Base-by-base conservation (phyloP, 2,113 vertebrate genomes). In the Cochlearius cochlearius region DNA sequence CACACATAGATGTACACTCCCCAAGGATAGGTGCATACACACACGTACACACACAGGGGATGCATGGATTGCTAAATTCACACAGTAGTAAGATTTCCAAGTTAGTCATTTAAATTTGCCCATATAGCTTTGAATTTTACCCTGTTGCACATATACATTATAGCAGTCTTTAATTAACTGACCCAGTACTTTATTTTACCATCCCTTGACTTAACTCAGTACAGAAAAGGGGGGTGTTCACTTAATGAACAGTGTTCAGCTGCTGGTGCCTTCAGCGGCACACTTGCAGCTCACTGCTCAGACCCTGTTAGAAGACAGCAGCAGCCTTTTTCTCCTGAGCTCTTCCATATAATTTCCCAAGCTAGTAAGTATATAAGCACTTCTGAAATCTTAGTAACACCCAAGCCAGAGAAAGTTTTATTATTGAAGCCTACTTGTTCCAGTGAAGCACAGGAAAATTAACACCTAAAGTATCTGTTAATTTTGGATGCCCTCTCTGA, bases 401-500 rank as follows among this genome's bases (percentile, higher is more conserved):
- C 25, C 36, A 79, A 60, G 41, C 22, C 38, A 62, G 58, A 45
- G 21, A n/a, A 90, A 45, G 53, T 76, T 76, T 77, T 56, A 6
- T 94, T 88, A 63, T 15, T 58, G 67, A 62, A 68, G 27, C 21
- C 49, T 39, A n/a, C 55, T 89, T 55, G 22, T 90, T 80, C 63
- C 30, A 34, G 29, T n/a, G 52, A 84, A 91, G 77, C 77, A 50
- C 22, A 67, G 69, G 92, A 71, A 96, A 85, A 74, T 77, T 47
- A 82, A 75, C 30, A 68, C 56, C 45, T 63, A 3, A 71, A 78
- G 25, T 90, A 52, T 60, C 47, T 63, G 39, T 85, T 92, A 72
- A 75, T 82, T 91, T 95, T 92, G 91, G 66, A 82, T 94, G 56
- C 30, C 77, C 34, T 91, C 56, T 82, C n/a, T 75, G 80, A 80